Conservation (phyloP, 1,140 invertebrate species). For the Drosophila tropicalis region DNA sequence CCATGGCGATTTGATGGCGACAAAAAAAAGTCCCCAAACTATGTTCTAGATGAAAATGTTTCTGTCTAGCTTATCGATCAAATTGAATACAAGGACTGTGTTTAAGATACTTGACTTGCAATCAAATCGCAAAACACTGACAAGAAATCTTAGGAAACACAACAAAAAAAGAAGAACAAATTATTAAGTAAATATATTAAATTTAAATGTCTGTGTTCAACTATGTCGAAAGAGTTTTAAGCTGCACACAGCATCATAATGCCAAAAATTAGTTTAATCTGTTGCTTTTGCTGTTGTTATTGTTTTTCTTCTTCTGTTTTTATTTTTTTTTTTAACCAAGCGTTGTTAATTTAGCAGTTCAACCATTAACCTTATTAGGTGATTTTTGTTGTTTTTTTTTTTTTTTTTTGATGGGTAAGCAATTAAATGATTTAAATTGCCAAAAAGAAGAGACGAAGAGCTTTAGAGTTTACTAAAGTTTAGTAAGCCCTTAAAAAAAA, state of each 20-base stretch:
- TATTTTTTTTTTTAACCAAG: background rate
- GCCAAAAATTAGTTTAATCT: background rate
- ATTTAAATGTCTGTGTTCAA: background rate
- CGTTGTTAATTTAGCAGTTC: conserved; percentile 1
- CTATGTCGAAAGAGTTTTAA: background rate
- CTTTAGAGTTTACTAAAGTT: conserved; percentile 3
- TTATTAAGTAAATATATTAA: background rate
- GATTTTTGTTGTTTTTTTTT: background rate
- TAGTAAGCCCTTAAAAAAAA: conserved; percentile 13
- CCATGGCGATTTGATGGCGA: background rate
- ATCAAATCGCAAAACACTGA: background rate
- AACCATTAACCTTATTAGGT: conserved; percentile 7
- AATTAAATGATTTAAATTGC: conserved; percentile 2
- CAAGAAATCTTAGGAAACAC: background rate
- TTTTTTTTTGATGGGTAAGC: background rate
- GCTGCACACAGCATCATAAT: background rate
- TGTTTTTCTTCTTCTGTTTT: background rate
- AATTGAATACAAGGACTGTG: background rate
- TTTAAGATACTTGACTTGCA: background rate
- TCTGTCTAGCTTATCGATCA: background rate
- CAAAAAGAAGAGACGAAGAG: background rate
- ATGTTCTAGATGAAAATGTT: conserved; percentile 5
- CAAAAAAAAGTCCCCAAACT: conserved; percentile 11
- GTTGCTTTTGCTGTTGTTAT: background rate
- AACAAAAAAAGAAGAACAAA: background rate